Evolutionary conservation across 2,888 invertebrate species (phyloP).

Genomic region (Apotomis turbidana): DNA sequence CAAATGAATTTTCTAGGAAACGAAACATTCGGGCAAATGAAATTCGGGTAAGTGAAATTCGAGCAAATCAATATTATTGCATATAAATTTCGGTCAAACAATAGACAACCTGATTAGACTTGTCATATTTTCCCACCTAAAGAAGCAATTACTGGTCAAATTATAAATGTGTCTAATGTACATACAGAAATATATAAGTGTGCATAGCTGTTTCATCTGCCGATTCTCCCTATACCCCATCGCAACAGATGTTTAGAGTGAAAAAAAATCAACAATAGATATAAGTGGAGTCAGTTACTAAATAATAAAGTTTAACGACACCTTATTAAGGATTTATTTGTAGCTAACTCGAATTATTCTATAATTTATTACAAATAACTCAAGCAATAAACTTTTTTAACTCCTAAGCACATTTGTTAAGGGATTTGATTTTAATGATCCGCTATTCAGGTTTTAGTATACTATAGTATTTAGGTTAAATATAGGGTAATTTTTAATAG

Average conservation of each 20-base stretch:
- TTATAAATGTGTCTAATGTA: no score
- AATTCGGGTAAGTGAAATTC: no score
- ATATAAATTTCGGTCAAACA: no score
- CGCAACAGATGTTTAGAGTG: slow-evolving; percentile 73
- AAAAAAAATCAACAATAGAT: slow-evolving; percentile 70
- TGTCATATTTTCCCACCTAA: no score
- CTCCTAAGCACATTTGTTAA: slow-evolving; percentile 65
- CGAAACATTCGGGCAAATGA: no score
- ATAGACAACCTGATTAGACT: no score
- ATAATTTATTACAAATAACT: slow-evolving; percentile 83
- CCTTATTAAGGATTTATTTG: slow-evolving; percentile 68
- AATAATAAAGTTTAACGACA: slow-evolving; percentile 34
- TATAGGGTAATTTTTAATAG: slow-evolving; percentile 71
- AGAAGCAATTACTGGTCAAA: no score
- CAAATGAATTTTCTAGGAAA: no score
- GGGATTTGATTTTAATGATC: slow-evolving; percentile 76
- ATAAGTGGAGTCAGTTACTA: slow-evolving; percentile 74
- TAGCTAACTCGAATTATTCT: slow-evolving; percentile 74
- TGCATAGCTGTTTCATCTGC: slow-evolving; percentile 49
- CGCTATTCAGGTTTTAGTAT: slow-evolving; percentile 49
- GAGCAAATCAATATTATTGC: no score
- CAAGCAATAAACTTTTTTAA: slow-evolving; percentile 59
- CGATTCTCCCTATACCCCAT: slow-evolving; percentile 49
- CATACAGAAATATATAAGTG: no score
- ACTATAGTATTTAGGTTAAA: slow-evolving; percentile 51